Conservation (phyloP, 2,797 vertebrate species). For the Cuniculus paca region DNA sequence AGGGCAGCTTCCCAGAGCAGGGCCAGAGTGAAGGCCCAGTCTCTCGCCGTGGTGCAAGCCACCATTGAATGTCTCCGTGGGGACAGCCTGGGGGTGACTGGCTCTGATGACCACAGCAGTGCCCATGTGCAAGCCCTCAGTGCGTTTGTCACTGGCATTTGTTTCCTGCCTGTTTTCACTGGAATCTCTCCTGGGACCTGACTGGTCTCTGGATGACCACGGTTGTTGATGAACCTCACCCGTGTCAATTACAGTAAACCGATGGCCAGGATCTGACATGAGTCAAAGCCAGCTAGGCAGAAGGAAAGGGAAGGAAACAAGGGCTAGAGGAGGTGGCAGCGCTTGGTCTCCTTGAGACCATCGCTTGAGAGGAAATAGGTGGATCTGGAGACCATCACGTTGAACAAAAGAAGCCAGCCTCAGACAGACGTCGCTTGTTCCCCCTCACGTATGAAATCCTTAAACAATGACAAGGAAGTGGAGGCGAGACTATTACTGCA, state of each 20-base stretch:
- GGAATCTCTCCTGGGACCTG: neutral
- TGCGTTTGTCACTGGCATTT: neutral
- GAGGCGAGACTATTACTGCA: neutral
- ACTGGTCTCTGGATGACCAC: neutral
- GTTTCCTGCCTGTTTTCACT: neutral
- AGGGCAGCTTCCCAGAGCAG: neutral
- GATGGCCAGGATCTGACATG: neutral
- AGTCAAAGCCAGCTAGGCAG: neutral
- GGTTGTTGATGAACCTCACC: too few species aligned
- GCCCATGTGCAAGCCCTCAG: too few species aligned
- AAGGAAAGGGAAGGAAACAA: neutral
- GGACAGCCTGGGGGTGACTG: too few species aligned
- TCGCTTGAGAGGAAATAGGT: neutral
- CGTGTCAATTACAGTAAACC: fast-evolving
- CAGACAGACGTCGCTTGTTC: neutral
- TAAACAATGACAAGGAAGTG: neutral
- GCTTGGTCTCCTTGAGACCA: neutral
- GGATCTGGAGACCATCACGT: neutral
- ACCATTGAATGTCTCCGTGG: too few species aligned
- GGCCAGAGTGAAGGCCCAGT: neutral
- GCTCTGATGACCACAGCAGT: neutral
- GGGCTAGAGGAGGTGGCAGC: too few species aligned
- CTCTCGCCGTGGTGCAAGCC: fast-evolving
- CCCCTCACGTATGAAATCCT: neutral
- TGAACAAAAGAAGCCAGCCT: neutral